A percentile compares a stretch with the other conserved stretches of the same genome.
These are phyloP conservation scores for Himalopsyche anomala DNA, from an alignment of 2,888 invertebrate species.

Conservation along the genomic window DNA sequence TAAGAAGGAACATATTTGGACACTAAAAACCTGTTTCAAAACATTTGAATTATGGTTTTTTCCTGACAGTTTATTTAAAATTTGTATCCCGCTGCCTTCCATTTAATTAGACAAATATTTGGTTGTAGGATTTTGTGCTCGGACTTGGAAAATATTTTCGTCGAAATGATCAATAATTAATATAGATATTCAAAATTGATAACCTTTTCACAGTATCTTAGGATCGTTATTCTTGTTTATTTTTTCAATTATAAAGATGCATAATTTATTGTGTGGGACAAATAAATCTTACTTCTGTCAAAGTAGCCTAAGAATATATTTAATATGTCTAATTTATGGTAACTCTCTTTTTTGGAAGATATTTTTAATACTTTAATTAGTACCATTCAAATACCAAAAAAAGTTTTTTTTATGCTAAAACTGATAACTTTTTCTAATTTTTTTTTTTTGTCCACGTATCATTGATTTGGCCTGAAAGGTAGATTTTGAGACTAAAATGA, in stretches of 20 bases:
- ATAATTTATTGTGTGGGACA: neutral
- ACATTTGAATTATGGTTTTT: neutral
- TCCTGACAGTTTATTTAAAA: constrained; percentile 18
- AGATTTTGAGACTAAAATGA: too few relatives aligned
- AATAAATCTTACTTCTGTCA: neutral
- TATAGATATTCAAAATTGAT: constrained; percentile 30
- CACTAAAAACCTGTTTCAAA: constrained; percentile 6
- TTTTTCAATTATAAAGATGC: constrained; percentile 10
- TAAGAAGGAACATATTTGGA: neutral
- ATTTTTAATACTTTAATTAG: too few relatives aligned
- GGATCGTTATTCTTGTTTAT: constrained; percentile 2
- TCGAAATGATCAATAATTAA: constrained; percentile 18
- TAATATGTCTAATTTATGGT: neutral
- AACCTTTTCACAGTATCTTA: neutral
- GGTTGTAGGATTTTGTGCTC: neutral
- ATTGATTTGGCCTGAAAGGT: too few relatives aligned
- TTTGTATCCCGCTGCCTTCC: constrained; percentile 33
- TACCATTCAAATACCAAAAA: too few relatives aligned
- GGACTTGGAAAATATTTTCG: neutral
- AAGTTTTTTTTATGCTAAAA: too few relatives aligned
- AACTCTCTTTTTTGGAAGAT: too few relatives aligned
- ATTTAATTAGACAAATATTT: constrained; percentile 55
- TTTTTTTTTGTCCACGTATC: too few relatives aligned
- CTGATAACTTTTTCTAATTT: too few relatives aligned
- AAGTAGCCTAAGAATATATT: neutral